Evolutionary conservation across 2,113 vertebrate genomes (phyloP).

Genomic region (Gnathonemus longibarbis): DNA sequence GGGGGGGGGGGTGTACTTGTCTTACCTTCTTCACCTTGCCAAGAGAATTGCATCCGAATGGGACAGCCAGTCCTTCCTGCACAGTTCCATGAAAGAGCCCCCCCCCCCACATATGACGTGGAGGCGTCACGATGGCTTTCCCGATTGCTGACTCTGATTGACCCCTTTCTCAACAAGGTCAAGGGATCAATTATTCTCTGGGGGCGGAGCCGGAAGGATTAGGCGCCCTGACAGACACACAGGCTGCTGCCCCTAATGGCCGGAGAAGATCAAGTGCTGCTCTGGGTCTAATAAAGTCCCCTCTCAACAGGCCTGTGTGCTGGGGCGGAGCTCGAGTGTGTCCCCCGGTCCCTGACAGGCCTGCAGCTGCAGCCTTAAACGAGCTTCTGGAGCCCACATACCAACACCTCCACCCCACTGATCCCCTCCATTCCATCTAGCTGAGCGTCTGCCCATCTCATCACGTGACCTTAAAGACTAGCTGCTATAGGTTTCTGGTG

Average conservation of each 20-base stretch:
- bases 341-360: not conserved
- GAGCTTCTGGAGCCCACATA: not conserved
- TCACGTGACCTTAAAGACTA: constrained; percentile 55
- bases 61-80: not conserved
- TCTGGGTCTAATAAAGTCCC: not conserved
- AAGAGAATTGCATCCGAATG: not conserved
- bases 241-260: constrained; percentile 32
- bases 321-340: not conserved
- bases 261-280: constrained; percentile 29
- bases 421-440: constrained; percentile 20
- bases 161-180: constrained; percentile 11
- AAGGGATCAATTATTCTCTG: constrained; percentile 25
- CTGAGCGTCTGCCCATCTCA: constrained; percentile 48
- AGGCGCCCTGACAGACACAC: constrained; percentile 26
- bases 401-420: constrained; percentile 10
- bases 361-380: not conserved
- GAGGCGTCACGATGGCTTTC: not conserved
- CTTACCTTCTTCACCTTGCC: not conserved
- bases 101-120: not conserved
- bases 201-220: constrained; percentile 8
- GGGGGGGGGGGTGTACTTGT: not conserved
- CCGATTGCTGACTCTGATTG: constrained; percentile 24
- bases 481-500: not conserved
- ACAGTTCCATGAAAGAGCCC: not conserved
- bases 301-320: not conserved